A percentile compares a stretch with the other conserved stretches of the same genome.
These are phyloP conservation scores for Cynoglossus semilaevis DNA, from an alignment of 2,113 vertebrate genomes.

Conservation along the genomic window DNA sequence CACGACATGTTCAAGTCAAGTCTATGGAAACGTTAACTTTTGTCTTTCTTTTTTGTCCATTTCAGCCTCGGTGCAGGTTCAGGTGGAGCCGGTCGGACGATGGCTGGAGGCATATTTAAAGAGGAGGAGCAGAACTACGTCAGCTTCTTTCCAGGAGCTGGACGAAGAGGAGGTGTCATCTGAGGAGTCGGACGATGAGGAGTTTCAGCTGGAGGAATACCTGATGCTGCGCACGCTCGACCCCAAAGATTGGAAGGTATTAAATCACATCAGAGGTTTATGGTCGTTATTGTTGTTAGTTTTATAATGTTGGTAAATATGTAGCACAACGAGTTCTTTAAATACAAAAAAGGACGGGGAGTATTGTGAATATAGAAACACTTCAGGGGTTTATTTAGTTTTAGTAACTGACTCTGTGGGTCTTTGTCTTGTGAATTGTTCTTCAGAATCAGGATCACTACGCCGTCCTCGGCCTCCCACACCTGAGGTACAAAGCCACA, in stretches of 20 bases:
- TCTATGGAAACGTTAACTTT: too few species aligned
- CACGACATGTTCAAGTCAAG: too few species aligned
- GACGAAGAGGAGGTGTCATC: slow-evolving; percentile 94
- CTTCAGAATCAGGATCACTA: slow-evolving; percentile 98
- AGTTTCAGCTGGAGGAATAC: slow-evolving; percentile 91
- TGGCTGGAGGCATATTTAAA: slow-evolving; percentile 97
- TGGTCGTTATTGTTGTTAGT: too few species aligned
- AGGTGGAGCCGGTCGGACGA: slow-evolving; percentile 94
- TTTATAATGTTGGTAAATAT: too few species aligned
- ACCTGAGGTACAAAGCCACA: slow-evolving; percentile 91
- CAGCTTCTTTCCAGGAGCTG: slow-evolving; percentile 95
- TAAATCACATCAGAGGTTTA: not conserved
- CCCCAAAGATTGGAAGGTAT: slow-evolving; percentile 99
- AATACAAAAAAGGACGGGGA: too few species aligned
- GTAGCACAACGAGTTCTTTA: too few species aligned
- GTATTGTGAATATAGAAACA: too few species aligned
- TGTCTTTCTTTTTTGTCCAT: not conserved
- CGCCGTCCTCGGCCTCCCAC: slow-evolving; percentile 87
- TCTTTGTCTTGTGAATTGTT: not conserved
- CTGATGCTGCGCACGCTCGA: slow-evolving; percentile 94
- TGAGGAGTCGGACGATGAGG: slow-evolving; percentile 94
- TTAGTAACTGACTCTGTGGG: too few species aligned
- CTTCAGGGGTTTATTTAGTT: too few species aligned
- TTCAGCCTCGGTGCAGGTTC: slow-evolving; percentile 87
- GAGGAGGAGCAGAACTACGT: slow-evolving; percentile 90